Conservation (phyloP, 2,888 invertebrate genomes). For the Nephrotoma appendiculata region DNA sequence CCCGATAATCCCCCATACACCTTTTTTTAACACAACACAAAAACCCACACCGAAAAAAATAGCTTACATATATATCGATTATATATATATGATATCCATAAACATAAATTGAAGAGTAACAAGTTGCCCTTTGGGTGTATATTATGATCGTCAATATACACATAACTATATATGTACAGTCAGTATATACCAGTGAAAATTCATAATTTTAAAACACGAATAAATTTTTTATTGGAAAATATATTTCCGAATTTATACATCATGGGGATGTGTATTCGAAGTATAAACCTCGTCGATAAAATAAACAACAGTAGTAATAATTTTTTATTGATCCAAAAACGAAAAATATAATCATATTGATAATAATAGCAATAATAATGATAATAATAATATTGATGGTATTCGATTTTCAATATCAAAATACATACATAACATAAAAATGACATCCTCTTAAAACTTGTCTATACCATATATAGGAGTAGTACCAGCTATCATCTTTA, state of each 20-base stretch:
- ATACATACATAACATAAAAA: neutral
- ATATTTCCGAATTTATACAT: neutral
- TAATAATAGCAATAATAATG: neutral
- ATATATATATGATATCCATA: neutral
- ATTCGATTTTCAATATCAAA: neutral
- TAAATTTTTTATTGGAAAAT: neutral
- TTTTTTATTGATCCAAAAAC: neutral
- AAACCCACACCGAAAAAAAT: neutral
- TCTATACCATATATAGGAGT: neutral
- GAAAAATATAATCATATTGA: neutral
- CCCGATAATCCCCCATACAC: neutral
- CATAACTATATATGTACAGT: neutral
- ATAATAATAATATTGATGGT: neutral
- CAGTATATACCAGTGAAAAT: neutral
- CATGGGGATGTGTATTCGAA: neutral
- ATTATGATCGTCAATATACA: neutral
- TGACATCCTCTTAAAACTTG: neutral
- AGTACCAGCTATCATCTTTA: neutral
- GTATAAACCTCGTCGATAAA: neutral
- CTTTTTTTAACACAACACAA: neutral
- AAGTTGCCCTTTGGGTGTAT: neutral
- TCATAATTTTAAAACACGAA: neutral
- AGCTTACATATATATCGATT: neutral
- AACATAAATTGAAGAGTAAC: neutral
- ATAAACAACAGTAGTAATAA: neutral